Conservation (phyloP, 2,797 vertebrate species). For the Melanotaenia pygmaea region DNA sequence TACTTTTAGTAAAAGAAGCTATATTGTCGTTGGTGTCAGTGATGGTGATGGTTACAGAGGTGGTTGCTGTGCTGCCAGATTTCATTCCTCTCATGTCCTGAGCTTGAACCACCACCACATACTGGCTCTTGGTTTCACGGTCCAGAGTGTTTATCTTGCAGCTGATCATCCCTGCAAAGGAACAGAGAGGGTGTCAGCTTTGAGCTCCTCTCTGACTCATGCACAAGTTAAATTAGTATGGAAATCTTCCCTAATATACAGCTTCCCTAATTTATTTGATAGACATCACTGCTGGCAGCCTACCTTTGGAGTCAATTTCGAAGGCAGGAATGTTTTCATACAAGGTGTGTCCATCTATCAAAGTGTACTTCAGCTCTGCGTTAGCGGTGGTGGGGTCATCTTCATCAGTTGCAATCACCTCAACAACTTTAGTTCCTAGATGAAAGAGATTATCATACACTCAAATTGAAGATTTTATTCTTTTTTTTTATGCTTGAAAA, state of each 20-base stretch:
- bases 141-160: conserved; percentile 83
- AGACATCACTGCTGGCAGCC: not conserved
- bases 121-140: conserved; percentile 85
- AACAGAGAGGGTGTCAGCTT: conserved; percentile 34
- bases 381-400: conserved; percentile 80
- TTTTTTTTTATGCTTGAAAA: no score
- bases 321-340: conserved; percentile 62
- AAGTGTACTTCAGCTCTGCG: conserved; percentile 70
- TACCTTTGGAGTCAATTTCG: conserved; percentile 72
- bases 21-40: conserved; percentile 92
- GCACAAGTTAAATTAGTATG: conserved; percentile 28
- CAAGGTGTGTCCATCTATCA: conserved; percentile 30
- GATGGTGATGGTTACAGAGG: conserved; percentile 87
- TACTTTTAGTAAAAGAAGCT: conserved; percentile 86
- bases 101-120: conserved; percentile 87
- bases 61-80: conserved; percentile 81
- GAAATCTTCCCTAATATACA: not conserved
- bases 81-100: conserved; percentile 83
- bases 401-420: conserved; percentile 76
- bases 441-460: not conserved
- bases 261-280: not conserved
- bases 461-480: no score
- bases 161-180: conserved; percentile 85
- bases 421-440: conserved; percentile 71
- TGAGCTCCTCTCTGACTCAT: conserved; percentile 45